Conservation (phyloP, 2,888 invertebrate species). For the Acrobasis repandana region DNA sequence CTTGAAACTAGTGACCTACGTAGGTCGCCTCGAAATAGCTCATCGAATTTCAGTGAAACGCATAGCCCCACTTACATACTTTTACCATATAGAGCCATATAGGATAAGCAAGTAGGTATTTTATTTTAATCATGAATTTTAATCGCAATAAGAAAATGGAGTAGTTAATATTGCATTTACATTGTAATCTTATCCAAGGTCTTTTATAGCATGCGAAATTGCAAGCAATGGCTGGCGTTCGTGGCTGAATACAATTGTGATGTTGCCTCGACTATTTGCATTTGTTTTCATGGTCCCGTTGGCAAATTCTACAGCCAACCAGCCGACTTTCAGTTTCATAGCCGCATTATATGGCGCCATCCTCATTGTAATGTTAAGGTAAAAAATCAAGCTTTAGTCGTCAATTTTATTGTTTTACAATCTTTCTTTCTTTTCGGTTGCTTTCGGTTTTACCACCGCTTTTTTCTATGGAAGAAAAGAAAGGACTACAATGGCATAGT, state of each 20-base stretch:
- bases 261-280: slow-evolving; percentile 54
- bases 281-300: slow-evolving; percentile 55
- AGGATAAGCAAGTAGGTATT: too few relatives aligned
- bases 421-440: too few relatives aligned
- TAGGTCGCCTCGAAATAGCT: too few relatives aligned
- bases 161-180: neutral
- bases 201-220: slow-evolving; percentile 64
- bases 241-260: slow-evolving; percentile 50
- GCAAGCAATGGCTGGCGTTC: slow-evolving; percentile 71
- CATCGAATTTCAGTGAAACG: too few relatives aligned
- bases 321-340: slow-evolving; percentile 61
- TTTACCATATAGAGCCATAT: too few relatives aligned
- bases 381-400: slow-evolving; percentile 22
- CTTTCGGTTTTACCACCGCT: neutral
- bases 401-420: neutral
- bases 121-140: too few relatives aligned
- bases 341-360: slow-evolving; percentile 48
- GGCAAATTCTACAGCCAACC: slow-evolving; percentile 57
- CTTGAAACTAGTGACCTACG: too few relatives aligned
- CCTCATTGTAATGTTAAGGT: slow-evolving; percentile 56
- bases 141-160: too few relatives aligned
- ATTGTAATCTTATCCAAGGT: slow-evolving; percentile 9
- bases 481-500: neutral
- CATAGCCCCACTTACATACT: too few relatives aligned
- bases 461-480: neutral